Base-by-base conservation (phyloP, 2,797 vertebrate genomes). In the Alcedo atthis region DNA sequence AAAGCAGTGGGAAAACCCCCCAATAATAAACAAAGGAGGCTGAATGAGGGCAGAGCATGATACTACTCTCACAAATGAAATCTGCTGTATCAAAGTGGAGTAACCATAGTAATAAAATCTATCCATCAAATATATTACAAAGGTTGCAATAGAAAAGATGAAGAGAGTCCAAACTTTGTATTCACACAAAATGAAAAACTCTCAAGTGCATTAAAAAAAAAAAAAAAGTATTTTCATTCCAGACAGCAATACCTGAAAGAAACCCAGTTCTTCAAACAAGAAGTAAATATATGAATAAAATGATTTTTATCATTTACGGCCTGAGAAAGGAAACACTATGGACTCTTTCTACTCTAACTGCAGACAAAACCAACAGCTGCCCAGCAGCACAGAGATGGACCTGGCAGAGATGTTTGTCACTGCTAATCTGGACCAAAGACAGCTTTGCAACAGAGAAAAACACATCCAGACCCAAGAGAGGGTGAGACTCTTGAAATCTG, bases 81-180 rank as follows among this genome's bases (percentile, higher is more conserved):
- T 66, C 73, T 66, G 35, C 61, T 21, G 13, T 68, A 64, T 43
- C 68, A 92, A 91, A 79, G 6, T 68, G 75, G 43, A 62, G 54
- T 77, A 92, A 84, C 81, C 73, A 78, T 26, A 81, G 84, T 75
- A 94, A 92, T 93, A 89, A 92, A 92, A 90, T 88, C 81, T 87
- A 92, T 90, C 94, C 89, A 74, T 87, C 87, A 93, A 94, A 93
- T 66, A 68, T 91, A 92, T 92, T 73, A 80, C 33, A 93, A 84
- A 82, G 42, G 15, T 85, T 85, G 66, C 40, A 90, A 73, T 1
- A 87, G 71, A 63, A 94, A 76, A 24, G 58, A 82, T 68, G 58
- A 84, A 79, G 30, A 79, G 59, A 88, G 32, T 33, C 62, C 81
- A 90, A 68, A 90, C 18, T 87, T 82, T 13, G 20, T 73, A 59